These are phyloP conservation scores for Cephalopholis sonnerati DNA, from an alignment of 2,113 vertebrate genomes.

Conservation along the genomic window DNA sequence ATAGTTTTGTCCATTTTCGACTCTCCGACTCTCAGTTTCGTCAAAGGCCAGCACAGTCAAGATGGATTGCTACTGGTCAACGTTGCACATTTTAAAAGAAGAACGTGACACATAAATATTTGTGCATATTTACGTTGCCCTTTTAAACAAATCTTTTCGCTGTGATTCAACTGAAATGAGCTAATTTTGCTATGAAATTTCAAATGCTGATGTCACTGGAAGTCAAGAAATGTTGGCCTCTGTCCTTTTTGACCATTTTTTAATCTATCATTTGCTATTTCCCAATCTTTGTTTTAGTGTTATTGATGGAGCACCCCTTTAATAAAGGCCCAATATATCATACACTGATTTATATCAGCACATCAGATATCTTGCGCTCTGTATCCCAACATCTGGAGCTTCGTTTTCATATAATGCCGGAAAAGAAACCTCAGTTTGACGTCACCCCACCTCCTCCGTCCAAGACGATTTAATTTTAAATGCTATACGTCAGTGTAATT, in stretches of 20 bases:
- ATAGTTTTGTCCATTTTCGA: not conserved
- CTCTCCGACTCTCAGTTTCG: not conserved
- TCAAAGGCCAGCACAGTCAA: not conserved
- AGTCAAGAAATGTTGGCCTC: not conserved
- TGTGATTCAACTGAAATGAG: not conserved
- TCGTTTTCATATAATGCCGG: slow-evolving; percentile 10
- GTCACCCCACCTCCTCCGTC: not conserved
- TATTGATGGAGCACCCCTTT: not conserved
- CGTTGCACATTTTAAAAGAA: not conserved
- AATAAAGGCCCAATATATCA: not conserved
- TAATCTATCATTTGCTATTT: not conserved
- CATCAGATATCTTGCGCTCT: not conserved
- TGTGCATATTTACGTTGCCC: not conserved
- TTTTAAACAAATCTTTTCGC: not conserved
- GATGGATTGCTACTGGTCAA: not conserved
- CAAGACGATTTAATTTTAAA: slow-evolving; percentile 19
- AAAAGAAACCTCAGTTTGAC: slow-evolving; percentile 22
- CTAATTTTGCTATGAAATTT: not conserved
- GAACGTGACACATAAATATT: not conserved
- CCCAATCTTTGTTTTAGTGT: not conserved
- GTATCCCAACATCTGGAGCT: slow-evolving; percentile 27
- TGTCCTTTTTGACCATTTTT: not conserved
- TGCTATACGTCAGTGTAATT: slow-evolving; percentile 19
- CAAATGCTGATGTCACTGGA: not conserved
- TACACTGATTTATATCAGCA: slow-evolving; percentile 15